These are phyloP conservation scores for Patiria miniata DNA, from an alignment of 35 echinoderm and acorn worm species.

Conservation along the genomic window DNA sequence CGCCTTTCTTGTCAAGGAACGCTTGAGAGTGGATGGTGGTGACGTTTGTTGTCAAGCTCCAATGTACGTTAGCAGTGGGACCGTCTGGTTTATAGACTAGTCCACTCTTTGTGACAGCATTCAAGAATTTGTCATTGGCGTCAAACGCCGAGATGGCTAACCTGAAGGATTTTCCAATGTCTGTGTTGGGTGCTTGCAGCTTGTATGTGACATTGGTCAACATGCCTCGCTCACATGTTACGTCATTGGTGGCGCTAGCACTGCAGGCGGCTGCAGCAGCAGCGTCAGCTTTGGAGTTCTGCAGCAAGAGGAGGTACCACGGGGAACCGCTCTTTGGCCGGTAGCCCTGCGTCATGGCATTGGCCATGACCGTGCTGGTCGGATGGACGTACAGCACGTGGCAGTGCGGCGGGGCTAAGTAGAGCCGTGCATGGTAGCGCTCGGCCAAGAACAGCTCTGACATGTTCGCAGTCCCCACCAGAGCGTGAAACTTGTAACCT, in stretches of 20 bases:
- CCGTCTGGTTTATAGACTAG: slow-evolving; percentile 34
- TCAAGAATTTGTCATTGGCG: slow-evolving; percentile 26
- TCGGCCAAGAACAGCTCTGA: slow-evolving; percentile 42
- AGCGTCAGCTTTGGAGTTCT: neutral
- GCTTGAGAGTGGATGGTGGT: slow-evolving; percentile 42
- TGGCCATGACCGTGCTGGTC: slow-evolving; percentile 35
- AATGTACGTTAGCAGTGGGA: slow-evolving; percentile 46
- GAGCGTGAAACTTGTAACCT: slow-evolving; percentile 59
- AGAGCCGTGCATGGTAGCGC: slow-evolving; percentile 32
- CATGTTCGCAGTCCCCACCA: slow-evolving; percentile 14
- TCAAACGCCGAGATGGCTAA: slow-evolving; percentile 40
- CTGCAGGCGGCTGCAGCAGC: neutral
- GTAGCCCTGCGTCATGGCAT: slow-evolving; percentile 44
- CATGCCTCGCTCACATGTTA: neutral
- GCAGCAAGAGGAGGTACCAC: slow-evolving; percentile 33
- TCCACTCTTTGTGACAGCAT: slow-evolving; percentile 41
- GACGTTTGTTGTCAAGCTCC: slow-evolving; percentile 55
- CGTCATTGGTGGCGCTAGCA: neutral
- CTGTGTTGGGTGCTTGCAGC: slow-evolving; percentile 48
- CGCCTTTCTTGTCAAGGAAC: slow-evolving; percentile 22
- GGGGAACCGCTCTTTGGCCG: slow-evolving; percentile 27
- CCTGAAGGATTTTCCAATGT: slow-evolving; percentile 42
- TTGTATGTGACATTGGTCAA: slow-evolving; percentile 25
- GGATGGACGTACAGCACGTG: slow-evolving; percentile 44
- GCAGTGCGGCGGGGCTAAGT: slow-evolving; percentile 43